Conservation (phyloP, 1,140 invertebrate species). For the Zaprionus vittiger region DNA sequence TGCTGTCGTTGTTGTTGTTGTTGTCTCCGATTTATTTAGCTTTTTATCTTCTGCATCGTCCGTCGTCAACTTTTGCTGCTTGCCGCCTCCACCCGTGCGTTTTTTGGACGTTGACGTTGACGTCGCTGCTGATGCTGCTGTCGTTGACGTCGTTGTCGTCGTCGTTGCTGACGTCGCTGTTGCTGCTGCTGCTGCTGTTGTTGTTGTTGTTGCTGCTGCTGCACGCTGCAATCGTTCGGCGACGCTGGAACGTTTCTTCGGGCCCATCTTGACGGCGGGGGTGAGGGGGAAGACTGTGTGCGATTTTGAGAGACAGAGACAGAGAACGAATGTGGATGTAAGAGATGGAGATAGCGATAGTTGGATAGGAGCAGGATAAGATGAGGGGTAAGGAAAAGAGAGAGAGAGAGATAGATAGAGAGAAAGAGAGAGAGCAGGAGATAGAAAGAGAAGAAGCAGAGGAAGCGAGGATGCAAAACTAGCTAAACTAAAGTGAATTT, state of each 20-base stretch:
- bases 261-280: conserved; percentile 65
- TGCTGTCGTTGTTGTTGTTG: conserved; percentile 9
- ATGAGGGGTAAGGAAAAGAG: not conserved
- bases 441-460: not conserved
- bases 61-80: conserved; percentile 45
- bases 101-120: conserved; percentile 51
- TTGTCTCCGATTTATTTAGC: conserved; percentile 40
- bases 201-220: conserved; percentile 39
- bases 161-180: conserved; percentile 10
- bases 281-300: conserved; percentile 24
- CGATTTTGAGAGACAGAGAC: conserved; percentile 1
- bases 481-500: conserved; percentile 8
- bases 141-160: conserved; percentile 27
- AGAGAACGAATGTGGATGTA: conserved; percentile 6
- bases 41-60: conserved; percentile 65
- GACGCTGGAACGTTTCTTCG: conserved; percentile 74
- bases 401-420: not conserved
- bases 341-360: conserved; percentile 7
- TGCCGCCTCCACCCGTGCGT: conserved; percentile 42
- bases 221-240: conserved; percentile 74
- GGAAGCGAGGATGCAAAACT: not conserved
- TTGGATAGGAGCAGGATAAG: not conserved
- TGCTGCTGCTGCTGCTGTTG: conserved; percentile 31
- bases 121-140: conserved; percentile 18
- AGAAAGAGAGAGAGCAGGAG: not conserved